Evolutionary conservation across 2,113 vertebrate genomes (phyloP), one percentile per base, ranked within the genome.

Genomic region (Nothobranchius kuhntae): DNA sequence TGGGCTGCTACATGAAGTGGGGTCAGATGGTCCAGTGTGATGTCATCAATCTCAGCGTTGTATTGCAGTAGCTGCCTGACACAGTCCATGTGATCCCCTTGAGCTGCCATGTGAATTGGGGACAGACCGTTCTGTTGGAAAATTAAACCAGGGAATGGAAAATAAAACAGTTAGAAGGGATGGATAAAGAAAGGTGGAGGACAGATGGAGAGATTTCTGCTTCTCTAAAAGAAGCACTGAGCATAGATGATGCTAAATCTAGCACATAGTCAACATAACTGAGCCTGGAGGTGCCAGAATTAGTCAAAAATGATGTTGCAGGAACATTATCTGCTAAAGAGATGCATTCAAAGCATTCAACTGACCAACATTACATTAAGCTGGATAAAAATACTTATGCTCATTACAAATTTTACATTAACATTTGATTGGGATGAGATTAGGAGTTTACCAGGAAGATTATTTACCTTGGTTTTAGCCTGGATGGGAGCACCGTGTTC

Each of bases 71-170:
- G 94, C 84, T 98, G 95, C 64, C 94, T 93, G 15, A 99, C 95
- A 8, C 97, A 98, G 88, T 98, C 97, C 76, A 98, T 92, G 91
- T 99, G 98, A 87, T 99, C 97, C 0, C 98, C 98, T 90, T 99
- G 98, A 0, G 96, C 96, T 57, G 98, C 94, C 98, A 99, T 99
- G 91, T 99, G 98, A 82, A 99, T 99, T 0, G 97, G 98, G 54
- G 96, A 98, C 76, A 99, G 85, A 65, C 98, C 98, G 0, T 99
- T 99, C 98, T 99, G 9, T 4, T 9, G 11, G 36, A 66, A 40
- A 1, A 78, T 17, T 5, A n/a, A 67, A 35, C 53, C 30, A 13
- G 44, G 35, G 44, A 1, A 8, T 3, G 26, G 17, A 11, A 42
- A 11, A 30, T 1, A 30, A 30, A 30, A 30, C 30, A 47, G 42